Evolutionary conservation across 2,113 vertebrate species (phyloP).

Genomic region (Gavialis gangeticus): DNA sequence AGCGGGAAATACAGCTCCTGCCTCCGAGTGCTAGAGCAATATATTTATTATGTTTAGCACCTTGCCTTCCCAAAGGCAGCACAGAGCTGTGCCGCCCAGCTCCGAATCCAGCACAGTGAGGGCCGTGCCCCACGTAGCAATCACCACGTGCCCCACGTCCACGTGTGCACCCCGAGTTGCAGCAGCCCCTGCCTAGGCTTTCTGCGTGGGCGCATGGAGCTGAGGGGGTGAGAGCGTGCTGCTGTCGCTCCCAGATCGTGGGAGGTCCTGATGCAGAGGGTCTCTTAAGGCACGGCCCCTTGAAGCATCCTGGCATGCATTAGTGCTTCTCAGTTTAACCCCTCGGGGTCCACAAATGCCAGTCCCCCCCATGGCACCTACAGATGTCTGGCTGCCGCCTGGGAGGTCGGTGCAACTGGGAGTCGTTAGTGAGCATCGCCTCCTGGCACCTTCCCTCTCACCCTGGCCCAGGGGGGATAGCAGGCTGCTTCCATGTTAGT

Average conservation of each 20-base stretch:
- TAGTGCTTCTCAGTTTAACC: background rate
- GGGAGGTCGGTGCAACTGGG: background rate
- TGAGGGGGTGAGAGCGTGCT: accelerated
- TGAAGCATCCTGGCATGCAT: background rate
- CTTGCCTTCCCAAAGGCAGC: accelerated
- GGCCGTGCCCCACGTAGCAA: too few species aligned
- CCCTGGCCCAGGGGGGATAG: background rate
- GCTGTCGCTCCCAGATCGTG: accelerated
- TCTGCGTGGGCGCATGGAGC: accelerated
- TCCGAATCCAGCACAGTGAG: background rate
- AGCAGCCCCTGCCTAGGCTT: background rate
- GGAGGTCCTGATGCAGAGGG: accelerated
- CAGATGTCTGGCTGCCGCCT: background rate
- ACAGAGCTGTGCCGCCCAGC: accelerated
- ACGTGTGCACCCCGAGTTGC: too few species aligned
- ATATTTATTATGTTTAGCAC: background rate
- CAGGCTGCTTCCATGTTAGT: background rate
- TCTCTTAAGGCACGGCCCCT: background rate
- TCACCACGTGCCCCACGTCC: too few species aligned
- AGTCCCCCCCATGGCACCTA: background rate
- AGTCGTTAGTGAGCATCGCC: background rate
- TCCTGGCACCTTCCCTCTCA: background rate
- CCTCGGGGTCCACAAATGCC: background rate
- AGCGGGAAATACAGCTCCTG: accelerated
- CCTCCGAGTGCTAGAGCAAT: accelerated